Conservation (phyloP, 2,888 invertebrate species). For the Omphaloscelis lunosa region DNA sequence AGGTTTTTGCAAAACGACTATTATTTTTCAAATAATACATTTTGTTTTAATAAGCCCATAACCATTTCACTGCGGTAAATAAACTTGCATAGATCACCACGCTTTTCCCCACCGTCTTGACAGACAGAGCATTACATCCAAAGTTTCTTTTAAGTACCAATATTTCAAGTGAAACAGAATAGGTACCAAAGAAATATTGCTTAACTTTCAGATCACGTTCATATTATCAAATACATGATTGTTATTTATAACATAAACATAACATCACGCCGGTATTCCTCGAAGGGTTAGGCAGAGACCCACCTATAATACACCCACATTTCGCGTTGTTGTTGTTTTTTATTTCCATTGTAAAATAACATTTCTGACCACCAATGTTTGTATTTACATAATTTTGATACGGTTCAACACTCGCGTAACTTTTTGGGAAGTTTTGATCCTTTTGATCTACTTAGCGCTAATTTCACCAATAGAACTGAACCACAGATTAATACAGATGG, state of each 20-base stretch:
- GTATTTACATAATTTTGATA: neutral
- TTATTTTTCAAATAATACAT: no score
- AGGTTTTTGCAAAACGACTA: no score
- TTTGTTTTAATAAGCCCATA: no score
- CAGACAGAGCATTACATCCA: neutral
- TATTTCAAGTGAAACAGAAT: neutral
- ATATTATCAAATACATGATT: neutral
- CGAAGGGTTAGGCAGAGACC: neutral
- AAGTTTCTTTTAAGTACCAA: conserved; percentile 3
- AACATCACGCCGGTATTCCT: neutral
- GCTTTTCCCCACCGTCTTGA: neutral
- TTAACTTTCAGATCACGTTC: neutral
- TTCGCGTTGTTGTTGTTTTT: conserved; percentile 4
- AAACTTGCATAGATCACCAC: conserved; percentile 2
- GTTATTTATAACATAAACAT: conserved; percentile 13
- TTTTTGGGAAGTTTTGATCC: neutral
- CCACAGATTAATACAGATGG: no score
- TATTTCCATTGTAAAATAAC: neutral
- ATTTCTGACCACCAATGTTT: neutral
- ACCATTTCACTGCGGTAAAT: neutral
- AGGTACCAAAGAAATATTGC: neutral
- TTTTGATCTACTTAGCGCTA: neutral
- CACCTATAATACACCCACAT: neutral
- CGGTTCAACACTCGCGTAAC: neutral
- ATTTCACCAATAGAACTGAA: no score